These are phyloP conservation scores for Eubucco bourcierii DNA, from an alignment of 2,113 vertebrate genomes.

Conservation along the genomic window DNA sequence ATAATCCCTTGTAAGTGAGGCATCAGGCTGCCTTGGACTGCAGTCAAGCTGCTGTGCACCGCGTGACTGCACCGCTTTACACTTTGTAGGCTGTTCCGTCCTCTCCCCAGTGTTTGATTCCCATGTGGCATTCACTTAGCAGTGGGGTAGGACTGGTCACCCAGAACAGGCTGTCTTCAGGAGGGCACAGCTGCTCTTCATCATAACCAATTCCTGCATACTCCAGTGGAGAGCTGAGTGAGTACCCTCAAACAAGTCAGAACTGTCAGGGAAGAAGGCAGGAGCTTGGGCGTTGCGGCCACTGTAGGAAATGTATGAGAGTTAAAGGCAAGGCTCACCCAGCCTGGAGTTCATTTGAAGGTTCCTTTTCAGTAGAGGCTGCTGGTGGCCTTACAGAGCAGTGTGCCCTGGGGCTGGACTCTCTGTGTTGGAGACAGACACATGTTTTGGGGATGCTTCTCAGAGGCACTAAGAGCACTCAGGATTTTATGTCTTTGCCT, in stretches of 20 bases:
- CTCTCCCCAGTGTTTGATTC: not conserved
- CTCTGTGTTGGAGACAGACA: not conserved
- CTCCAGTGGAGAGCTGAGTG: accelerated
- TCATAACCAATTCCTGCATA: no score
- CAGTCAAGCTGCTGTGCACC: not conserved
- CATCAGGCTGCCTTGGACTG: not conserved
- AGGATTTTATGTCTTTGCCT: not conserved
- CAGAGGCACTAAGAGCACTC: not conserved
- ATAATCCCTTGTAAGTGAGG: not conserved
- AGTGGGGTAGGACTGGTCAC: not conserved
- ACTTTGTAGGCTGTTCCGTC: not conserved
- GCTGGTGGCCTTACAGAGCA: not conserved
- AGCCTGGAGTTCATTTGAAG: not conserved
- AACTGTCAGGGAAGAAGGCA: not conserved
- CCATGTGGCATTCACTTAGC: not conserved
- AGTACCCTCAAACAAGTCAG: not conserved
- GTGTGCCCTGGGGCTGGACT: not conserved
- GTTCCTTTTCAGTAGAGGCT: not conserved
- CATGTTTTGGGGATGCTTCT: not conserved
- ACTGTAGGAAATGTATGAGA: not conserved
- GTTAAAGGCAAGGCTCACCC: not conserved
- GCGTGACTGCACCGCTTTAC: accelerated
- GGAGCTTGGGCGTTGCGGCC: not conserved
- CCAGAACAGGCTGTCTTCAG: not conserved
- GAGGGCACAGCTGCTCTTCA: not conserved